Evolutionary conservation across 2,113 vertebrate species (phyloP), one percentile per base, ranked within the genome.

Genomic region (human): DNA sequence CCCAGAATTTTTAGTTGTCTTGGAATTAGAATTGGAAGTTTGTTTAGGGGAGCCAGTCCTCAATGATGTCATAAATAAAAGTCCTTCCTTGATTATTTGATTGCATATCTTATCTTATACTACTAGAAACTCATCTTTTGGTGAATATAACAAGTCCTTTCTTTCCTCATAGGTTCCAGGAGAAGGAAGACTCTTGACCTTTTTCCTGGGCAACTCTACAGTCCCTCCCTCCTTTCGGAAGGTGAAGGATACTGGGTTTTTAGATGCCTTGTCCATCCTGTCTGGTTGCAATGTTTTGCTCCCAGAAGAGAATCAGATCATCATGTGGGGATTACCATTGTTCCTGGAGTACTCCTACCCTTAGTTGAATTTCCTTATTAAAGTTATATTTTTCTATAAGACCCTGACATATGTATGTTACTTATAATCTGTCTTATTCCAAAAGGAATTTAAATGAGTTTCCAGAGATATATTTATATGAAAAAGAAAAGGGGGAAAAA

Each of bases 161-260:
- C 59, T 91, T 95, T 90, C 45, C 81, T 93, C 97, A 5, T 98
- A 99, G 99, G 94, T 99, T 98, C 96, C 99, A 99, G 95, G 99
- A 99, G 91, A 99, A 99, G 89, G 99, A 99, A 96, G 99, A 99
- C 93, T 99, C 99, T 32, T 99, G 97, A 99, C 96, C 75, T 72
- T 72, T 90, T 82, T 66, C 30, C 72, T 84, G 55, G 72, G 57
- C 2, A 3, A 68, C 81, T 89, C 80, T 30, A 45, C 64, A 38
- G 5, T 32, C 30, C 8, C 32, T 75, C 68, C 27, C 4, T 55
- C 30, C 16, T 94, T 13, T 85, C 72, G 14, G 90, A 90, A 85
- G 45, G 61, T 83, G 85, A 76, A 82, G n/a, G 59, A 64, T 87
- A 30, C 6, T 66, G 72, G 30, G 22, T 84, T 79, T 52, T 90